A percentile compares a stretch with the other conserved stretches of the same genome.
These are phyloP conservation scores for Petrosia ficiformis DNA, from an alignment of 37 sponge, comb jelly and placozoan species.

Conservation along the genomic window DNA sequence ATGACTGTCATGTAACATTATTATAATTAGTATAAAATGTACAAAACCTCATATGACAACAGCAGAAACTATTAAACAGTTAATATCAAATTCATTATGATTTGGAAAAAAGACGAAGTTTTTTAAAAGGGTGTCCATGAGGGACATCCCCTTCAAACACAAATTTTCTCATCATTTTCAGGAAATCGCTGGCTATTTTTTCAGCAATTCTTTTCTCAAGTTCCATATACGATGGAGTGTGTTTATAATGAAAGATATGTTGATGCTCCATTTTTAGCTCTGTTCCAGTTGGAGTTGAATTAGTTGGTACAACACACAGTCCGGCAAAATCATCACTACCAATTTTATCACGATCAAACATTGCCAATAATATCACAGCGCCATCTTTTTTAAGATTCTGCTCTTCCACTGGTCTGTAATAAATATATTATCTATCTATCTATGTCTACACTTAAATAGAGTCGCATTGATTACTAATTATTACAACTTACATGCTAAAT, in stretches of 20 bases:
- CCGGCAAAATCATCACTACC: slow-evolving; percentile 50
- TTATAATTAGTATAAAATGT: too few species aligned
- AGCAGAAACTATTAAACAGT: too few species aligned
- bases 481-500: slow-evolving; percentile 42
- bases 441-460: neutral
- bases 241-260: neutral
- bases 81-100: too few species aligned
- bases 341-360: slow-evolving; percentile 55
- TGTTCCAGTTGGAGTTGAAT: neutral
- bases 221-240: neutral
- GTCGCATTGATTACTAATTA: too few species aligned
- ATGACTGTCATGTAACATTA: too few species aligned
- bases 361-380: slow-evolving; percentile 34
- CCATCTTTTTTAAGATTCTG: slow-evolving; percentile 24
- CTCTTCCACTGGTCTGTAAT: neutral
- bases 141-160: neutral
- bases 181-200: neutral
- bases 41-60: too few species aligned
- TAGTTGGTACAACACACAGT: slow-evolving; percentile 41
- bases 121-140: neutral
- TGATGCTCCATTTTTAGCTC: slow-evolving; percentile 1
- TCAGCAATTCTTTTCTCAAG: neutral
- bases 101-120: too few species aligned
- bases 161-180: neutral
- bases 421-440: neutral